These are phyloP conservation scores for Clavelina lepadiformis DNA, from an alignment of 23 tunicate species.

Conservation along the genomic window DNA sequence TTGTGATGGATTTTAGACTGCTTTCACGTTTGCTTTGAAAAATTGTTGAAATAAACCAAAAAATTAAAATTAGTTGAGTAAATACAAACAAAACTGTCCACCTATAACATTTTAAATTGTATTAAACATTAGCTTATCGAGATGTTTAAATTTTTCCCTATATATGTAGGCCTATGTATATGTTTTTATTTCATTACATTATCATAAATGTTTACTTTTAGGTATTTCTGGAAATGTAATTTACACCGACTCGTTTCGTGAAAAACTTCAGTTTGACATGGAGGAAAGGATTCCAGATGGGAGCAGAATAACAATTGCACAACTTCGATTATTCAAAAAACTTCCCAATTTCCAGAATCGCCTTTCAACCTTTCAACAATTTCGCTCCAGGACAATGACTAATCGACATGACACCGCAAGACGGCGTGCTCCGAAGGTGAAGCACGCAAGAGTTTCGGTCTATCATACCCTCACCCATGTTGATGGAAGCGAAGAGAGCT, in stretches of 20 bases:
- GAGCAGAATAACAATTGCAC: slow-evolving; percentile 56
- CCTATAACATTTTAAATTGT: too few species aligned
- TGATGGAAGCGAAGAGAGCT: slow-evolving; percentile 26
- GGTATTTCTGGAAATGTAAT: slow-evolving; percentile 70
- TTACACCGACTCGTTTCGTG: slow-evolving; percentile 69
- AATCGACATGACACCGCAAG: slow-evolving; percentile 16
- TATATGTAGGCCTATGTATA: too few species aligned
- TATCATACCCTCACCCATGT: slow-evolving; percentile 38
- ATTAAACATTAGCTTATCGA: too few species aligned
- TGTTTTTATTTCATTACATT: too few species aligned
- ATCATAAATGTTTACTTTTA: slow-evolving; percentile 22
- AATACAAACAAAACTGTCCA: too few species aligned
- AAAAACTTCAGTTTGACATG: slow-evolving; percentile 72
- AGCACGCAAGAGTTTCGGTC: slow-evolving; percentile 65
- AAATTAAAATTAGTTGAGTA: too few species aligned
- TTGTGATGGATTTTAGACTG: too few species aligned
- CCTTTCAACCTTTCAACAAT: background rate
- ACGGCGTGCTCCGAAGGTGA: slow-evolving; percentile 33
- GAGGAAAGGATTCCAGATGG: slow-evolving; percentile 68
- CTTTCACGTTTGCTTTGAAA: too few species aligned
- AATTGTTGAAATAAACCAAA: too few species aligned
- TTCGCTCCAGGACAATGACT: background rate
- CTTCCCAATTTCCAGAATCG: slow-evolving; percentile 47
- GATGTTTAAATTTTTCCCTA: too few species aligned
- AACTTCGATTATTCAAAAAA: slow-evolving; percentile 69